A percentile compares a stretch with the other conserved stretches of the same genome.
Conservation (phyloP, 2,888 invertebrate species). For the Calephelis perditalis region DNA sequence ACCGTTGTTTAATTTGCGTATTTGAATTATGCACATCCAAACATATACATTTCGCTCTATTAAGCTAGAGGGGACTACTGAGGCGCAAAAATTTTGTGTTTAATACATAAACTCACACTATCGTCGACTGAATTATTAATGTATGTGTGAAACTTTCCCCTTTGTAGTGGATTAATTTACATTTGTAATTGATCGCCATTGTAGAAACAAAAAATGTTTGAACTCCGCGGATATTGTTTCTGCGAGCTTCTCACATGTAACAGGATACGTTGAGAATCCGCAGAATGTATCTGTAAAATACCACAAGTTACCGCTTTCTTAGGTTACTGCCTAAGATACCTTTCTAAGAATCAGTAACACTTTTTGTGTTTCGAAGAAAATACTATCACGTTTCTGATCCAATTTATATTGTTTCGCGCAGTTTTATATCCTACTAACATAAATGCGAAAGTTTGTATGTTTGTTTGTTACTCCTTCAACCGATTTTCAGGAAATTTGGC, state of each 20-base stretch:
- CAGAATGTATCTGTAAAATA: conserved; percentile 12
- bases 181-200: conserved; percentile 34
- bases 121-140: background rate
- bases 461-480: no score
- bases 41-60: no score
- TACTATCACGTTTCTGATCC: background rate
- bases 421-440: no score
- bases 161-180: conserved; percentile 42
- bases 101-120: no score
- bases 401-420: background rate
- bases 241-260: conserved; percentile 20
- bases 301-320: conserved; percentile 3
- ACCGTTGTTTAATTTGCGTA: no score
- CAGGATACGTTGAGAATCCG: conserved; percentile 15
- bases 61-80: no score
- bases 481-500: no score
- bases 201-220: conserved; percentile 30
- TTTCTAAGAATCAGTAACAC: background rate
- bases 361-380: background rate
- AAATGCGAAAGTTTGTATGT: no score
- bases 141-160: conserved; percentile 38
- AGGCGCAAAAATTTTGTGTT: no score
- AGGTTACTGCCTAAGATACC: conserved; percentile 5
- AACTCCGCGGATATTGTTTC: conserved; percentile 30
- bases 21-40: no score